A percentile compares a stretch with the other conserved stretches of the same genome.
Evolutionary conservation across 2,888 invertebrate genomes (phyloP).

Genomic region (Yponomeuta plumbellus): DNA sequence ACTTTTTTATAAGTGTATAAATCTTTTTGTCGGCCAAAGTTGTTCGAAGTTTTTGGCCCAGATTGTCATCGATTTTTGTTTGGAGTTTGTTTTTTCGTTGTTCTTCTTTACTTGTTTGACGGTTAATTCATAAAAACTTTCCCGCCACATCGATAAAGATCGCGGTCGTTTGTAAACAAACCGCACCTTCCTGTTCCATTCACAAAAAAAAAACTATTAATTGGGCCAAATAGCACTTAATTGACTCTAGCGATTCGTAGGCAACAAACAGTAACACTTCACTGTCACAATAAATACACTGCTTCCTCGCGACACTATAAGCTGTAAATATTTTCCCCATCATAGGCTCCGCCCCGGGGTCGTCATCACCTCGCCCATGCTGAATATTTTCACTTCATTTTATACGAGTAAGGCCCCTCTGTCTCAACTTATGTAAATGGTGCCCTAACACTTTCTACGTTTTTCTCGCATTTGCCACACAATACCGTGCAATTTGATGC

Average conservation of each 20-base stretch:
- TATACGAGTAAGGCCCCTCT: conserved; percentile 53
- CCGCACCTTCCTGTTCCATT: background rate
- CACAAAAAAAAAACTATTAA: background rate
- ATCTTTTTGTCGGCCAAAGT: conserved; percentile 74
- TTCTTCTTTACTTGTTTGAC: conserved; percentile 77
- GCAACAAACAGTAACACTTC: background rate
- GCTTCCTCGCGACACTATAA: conserved; percentile 58
- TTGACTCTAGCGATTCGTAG: background rate
- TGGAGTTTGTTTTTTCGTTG: conserved; percentile 77
- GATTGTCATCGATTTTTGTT: conserved; percentile 78
- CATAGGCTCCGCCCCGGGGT: conserved; percentile 64
- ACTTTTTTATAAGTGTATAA: conserved; percentile 77
- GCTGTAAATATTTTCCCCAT: conserved; percentile 70
- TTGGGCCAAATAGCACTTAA: conserved; percentile 10
- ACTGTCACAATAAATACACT: conserved; percentile 56
- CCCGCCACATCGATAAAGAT: conserved; percentile 67
- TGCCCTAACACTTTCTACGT: conserved; percentile 70
- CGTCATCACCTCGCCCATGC: conserved; percentile 64
- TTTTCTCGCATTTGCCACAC: conserved; percentile 71
- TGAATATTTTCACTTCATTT: conserved; percentile 69
- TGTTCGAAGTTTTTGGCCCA: conserved; percentile 74
- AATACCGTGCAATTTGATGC: conserved; percentile 71
- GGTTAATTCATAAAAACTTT: conserved; percentile 77
- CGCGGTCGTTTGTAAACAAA: conserved; percentile 62
- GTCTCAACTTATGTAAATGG: conserved; percentile 74